A percentile compares a stretch with the other conserved stretches of the same genome.
phyloP scores from a whole-genome alignment of 2,113 vertebrate species.

The Rhadina sibilatrix region DNA sequence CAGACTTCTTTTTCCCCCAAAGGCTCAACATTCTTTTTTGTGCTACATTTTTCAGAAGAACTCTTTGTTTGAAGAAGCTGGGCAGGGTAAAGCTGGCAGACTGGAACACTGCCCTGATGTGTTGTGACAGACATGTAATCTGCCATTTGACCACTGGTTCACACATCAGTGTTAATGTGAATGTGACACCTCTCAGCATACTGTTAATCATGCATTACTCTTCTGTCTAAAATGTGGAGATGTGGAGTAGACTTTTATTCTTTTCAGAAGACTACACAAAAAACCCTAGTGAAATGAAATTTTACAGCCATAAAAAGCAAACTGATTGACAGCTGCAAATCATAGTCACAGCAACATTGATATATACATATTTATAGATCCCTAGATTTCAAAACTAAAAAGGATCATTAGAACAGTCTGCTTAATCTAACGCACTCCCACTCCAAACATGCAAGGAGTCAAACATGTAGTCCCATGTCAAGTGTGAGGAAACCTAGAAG shows the following conservation, averaged over 20 bases:
- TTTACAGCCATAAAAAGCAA: slow-evolving; percentile 46
- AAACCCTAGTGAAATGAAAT: slow-evolving; percentile 36
- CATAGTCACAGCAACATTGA: slow-evolving; percentile 53
- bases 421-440: slow-evolving; percentile 19
- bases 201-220: slow-evolving; percentile 68
- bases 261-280: slow-evolving; percentile 46
- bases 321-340: slow-evolving; percentile 66
- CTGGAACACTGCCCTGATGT: slow-evolving; percentile 71
- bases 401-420: slow-evolving; percentile 53
- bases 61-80: slow-evolving; percentile 67
- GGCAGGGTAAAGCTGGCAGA: slow-evolving; percentile 68
- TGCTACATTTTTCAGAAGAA: slow-evolving; percentile 42
- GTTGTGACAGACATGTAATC: slow-evolving; percentile 70
- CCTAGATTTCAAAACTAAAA: slow-evolving; percentile 39
- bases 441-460: neutral
- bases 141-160: slow-evolving; percentile 70
- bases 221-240: slow-evolving; percentile 66
- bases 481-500: slow-evolving; percentile 6
- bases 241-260: slow-evolving; percentile 61
- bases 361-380: slow-evolving; percentile 65
- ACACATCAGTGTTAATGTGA: slow-evolving; percentile 64
- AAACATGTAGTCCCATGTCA: neutral
- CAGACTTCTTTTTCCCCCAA: slow-evolving; percentile 36
- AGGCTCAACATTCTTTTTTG: slow-evolving; percentile 56
- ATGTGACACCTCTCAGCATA: slow-evolving; percentile 68